phyloP scores from a whole-genome alignment of 2,888 invertebrate species.

The Zhuqinia jingwanae region DNA sequence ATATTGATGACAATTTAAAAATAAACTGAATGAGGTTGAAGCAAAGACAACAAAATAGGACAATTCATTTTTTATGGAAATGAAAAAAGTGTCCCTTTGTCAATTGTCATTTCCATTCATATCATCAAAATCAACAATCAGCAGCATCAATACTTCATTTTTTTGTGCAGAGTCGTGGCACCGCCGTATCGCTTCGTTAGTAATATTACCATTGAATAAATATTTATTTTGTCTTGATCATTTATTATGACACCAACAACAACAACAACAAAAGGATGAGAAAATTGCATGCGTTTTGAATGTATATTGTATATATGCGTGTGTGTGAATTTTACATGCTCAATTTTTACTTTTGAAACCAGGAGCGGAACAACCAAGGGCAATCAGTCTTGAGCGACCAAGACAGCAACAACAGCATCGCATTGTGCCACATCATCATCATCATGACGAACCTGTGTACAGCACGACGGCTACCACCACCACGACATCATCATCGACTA shows the following conservation, averaged over 20 bases:
- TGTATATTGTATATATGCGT: too few species aligned
- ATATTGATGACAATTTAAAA: too few species aligned
- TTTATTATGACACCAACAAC: neutral
- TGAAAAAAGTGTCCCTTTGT: conserved; percentile 4
- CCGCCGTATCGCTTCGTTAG: conserved; percentile 4
- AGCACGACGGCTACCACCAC: conserved; percentile 45
- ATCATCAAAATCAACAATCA: neutral
- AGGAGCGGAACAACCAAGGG: conserved; percentile 74
- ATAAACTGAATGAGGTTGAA: too few species aligned
- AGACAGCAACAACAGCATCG: conserved; percentile 62
- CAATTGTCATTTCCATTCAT: conserved; percentile 10
- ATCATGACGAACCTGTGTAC: conserved; percentile 32
- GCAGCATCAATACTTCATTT: neutral
- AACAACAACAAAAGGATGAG: neutral
- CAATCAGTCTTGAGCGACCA: conserved; percentile 64
- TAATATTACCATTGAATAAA: conserved; percentile 5
- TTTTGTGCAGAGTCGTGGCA: neutral
- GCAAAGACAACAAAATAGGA: too few species aligned
- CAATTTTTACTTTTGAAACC: conserved; percentile 63
- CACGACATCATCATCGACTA: conserved; percentile 10
- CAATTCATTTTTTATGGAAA: too few species aligned
- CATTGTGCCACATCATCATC: conserved; percentile 56
- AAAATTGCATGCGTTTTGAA: conserved; percentile 37
- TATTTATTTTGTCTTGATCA: neutral
- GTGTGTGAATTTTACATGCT: too few species aligned